Base-by-base conservation (phyloP, 2,113 vertebrate genomes). In the Sorex araneus region DNA sequence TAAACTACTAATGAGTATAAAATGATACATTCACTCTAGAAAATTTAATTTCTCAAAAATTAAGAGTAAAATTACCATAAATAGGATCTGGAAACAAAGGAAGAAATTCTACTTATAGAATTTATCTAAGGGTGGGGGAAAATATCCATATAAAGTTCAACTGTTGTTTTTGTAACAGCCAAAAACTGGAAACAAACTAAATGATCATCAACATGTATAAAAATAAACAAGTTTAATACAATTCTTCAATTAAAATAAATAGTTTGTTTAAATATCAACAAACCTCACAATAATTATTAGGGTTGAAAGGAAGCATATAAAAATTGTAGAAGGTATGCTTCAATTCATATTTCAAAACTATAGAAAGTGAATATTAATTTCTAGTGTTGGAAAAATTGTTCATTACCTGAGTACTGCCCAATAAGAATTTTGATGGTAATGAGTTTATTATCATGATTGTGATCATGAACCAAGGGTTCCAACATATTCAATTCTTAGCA, bases 201-300 rank as follows among this genome's bases (percentile, higher is more conserved):
- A 89, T 67, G 18, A 11, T 34, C 27, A 66, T 76, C 25, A 66
- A 71, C 15, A 73, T 85, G 54, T 47, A 30, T 18, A 91, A 84
- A 84, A 89, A 75, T n/a, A 77, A 77, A 63, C 27, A 28, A 63
- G 69, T 89, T 27, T 27, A 86, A 73, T 82, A 86, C 12, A 70
- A 63, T 21, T 45, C 34, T 30, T 3, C 69, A 84, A 81, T 47
- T 63, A 71, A 64, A 66, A 83, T 28, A 80, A 75, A 88, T 28
- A 18, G 43, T 32, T 43, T 70, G n/a, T 11, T 54, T 18, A 25
- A 67, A 32, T 30, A 77, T 60, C 27, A 54, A 45, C 83, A 11
- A 71, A 69, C 81, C 43, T 60, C 63, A 91, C 86, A 93, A 85
- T 71, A 73, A 87, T 84, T 84, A 80, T 40, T 81, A 69, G 64